A percentile compares a stretch with the other conserved stretches of the same genome.
Evolutionary conservation across 2,113 vertebrate species (phyloP).

Genomic region (Mustelus asterias): DNA sequence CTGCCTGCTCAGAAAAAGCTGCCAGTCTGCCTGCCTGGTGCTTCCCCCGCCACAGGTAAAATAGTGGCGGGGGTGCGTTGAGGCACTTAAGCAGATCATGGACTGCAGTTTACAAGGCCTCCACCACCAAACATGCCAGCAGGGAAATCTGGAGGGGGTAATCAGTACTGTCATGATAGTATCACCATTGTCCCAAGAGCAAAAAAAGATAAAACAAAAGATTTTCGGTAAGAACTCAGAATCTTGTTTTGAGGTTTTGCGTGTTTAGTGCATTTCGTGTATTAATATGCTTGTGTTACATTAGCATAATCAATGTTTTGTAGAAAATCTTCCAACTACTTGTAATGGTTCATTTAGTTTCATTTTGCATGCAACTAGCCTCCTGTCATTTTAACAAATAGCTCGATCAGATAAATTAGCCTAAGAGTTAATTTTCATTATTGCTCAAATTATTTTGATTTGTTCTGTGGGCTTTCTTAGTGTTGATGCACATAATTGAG

Average conservation of each 20-base stretch:
- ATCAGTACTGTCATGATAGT: not conserved
- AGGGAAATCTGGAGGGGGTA: not conserved
- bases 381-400: conserved; percentile 32
- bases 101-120: too few species aligned
- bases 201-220: not conserved
- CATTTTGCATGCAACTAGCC: conserved; percentile 6
- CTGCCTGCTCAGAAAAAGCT: not conserved
- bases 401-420: conserved; percentile 21
- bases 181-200: not conserved
- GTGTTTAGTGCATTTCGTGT: not conserved
- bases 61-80: not conserved
- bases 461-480: not conserved
- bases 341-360: conserved; percentile 29
- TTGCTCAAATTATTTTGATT: conserved; percentile 32
- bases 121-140: too few species aligned
- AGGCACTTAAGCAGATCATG: too few species aligned
- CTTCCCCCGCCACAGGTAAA: not conserved
- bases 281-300: not conserved
- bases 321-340: not conserved
- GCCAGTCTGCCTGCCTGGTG: too few species aligned
- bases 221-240: not conserved
- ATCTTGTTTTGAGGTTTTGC: not conserved
- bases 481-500: conserved; percentile 2
- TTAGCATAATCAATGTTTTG: not conserved
- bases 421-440: conserved; percentile 27